Conservation (phyloP, 30 jellyfish, hydroid and myxozoan genomes). For the Pelagia noctiluca region DNA sequence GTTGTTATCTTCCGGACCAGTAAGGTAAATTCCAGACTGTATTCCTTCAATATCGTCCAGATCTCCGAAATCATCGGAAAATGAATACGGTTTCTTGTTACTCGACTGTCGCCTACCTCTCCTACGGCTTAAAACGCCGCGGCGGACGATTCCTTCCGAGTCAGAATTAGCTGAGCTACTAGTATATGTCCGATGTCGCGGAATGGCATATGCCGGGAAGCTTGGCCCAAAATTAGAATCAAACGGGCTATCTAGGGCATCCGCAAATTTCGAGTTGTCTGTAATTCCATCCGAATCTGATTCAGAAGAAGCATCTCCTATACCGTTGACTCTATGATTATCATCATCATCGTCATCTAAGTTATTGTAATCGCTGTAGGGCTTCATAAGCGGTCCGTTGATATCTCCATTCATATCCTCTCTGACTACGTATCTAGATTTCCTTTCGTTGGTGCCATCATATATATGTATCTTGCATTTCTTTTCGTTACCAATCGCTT, state of each 20-base stretch:
- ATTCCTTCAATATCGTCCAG: conserved; percentile 86
- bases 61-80: conserved; percentile 79
- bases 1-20: conserved; percentile 82
- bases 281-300: conserved; percentile 57
- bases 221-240: conserved; percentile 46
- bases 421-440: background rate
- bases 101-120: conserved; percentile 87
- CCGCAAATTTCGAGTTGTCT: conserved; percentile 69
- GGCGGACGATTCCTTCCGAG: conserved; percentile 84
- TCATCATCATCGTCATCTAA: conserved; percentile 7
- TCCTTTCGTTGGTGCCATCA: conserved; percentile 11
- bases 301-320: conserved; percentile 57
- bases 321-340: conserved; percentile 52
- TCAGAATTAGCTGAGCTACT: conserved; percentile 99
- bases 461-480: background rate
- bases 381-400: background rate
- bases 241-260: conserved; percentile 59
- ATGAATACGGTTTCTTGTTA: conserved; percentile 57
- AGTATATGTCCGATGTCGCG: conserved; percentile 95
- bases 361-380: background rate
- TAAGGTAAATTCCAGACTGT: conserved; percentile 88
- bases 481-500: conserved; percentile 21
- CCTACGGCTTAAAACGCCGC: conserved; percentile 57
- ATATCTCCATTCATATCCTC: conserved; percentile 30
- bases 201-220: conserved; percentile 29